Conservation (phyloP, 2,113 vertebrate species). For the Gambusia affinis region DNA sequence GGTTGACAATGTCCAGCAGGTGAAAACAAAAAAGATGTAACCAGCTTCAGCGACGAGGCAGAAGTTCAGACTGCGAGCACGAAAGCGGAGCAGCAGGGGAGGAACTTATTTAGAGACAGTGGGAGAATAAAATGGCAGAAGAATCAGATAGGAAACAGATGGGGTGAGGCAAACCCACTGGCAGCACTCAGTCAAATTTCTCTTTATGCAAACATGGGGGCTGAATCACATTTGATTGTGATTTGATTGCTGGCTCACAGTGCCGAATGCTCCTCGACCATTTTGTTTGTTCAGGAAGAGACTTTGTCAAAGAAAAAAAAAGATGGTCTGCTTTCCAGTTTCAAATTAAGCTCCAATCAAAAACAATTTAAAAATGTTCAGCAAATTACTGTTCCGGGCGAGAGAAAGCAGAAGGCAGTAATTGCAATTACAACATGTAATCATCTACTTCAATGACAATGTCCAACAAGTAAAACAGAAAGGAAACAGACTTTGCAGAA, state of each 20-base stretch:
- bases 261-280: background rate
- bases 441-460: background rate
- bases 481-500: background rate
- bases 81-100: background rate
- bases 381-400: background rate
- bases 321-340: background rate
- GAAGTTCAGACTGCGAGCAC: background rate
- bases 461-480: background rate
- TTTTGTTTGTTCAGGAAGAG: background rate
- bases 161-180: background rate
- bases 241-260: slow-evolving; percentile 14
- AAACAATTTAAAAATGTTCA: background rate
- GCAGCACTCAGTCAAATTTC: background rate
- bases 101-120: slow-evolving; percentile 8
- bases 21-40: background rate
- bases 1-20: slow-evolving; percentile 2
- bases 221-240: slow-evolving; percentile 9
- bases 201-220: slow-evolving; percentile 20
- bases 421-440: background rate
- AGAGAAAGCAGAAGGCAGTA: background rate
- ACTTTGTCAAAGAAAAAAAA: background rate
- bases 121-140: background rate
- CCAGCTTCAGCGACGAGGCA: background rate
- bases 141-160: too few relatives aligned
- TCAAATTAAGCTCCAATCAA: background rate